These are phyloP conservation scores for Lepidurus arcticus DNA, from an alignment of 1,140 invertebrate genomes.

Conservation along the genomic window DNA sequence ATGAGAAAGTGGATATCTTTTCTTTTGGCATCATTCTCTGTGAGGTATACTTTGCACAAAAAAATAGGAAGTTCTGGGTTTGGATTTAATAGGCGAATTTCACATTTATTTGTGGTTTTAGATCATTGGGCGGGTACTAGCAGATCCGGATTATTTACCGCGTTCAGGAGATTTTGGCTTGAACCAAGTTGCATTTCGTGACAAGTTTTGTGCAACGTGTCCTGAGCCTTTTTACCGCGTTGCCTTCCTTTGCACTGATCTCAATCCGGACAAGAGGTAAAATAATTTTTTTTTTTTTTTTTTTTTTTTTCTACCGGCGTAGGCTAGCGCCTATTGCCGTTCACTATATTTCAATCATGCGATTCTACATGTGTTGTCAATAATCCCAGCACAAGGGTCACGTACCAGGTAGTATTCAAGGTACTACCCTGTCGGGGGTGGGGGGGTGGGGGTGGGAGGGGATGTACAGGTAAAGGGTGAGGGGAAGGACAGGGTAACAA, in stretches of 20 bases:
- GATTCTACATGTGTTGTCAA: too few relatives aligned
- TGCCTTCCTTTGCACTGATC: slow-evolving; percentile 79
- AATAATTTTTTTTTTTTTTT: too few relatives aligned
- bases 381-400: too few relatives aligned
- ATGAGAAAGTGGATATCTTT: slow-evolving; percentile 95
- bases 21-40: slow-evolving; percentile 94
- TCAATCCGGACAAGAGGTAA: slow-evolving; percentile 76
- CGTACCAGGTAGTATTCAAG: too few relatives aligned
- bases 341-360: too few relatives aligned
- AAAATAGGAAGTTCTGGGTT: background rate
- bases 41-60: slow-evolving; percentile 56
- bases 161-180: slow-evolving; percentile 84
- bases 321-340: too few relatives aligned
- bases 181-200: slow-evolving; percentile 76
- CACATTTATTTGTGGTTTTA: slow-evolving; percentile 43
- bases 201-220: slow-evolving; percentile 80
- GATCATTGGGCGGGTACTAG: slow-evolving; percentile 87
- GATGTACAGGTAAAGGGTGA: too few relatives aligned
- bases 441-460: too few relatives aligned
- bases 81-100: background rate
- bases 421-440: too few relatives aligned
- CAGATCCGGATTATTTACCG: slow-evolving; percentile 86
- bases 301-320: too few relatives aligned
- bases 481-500: too few relatives aligned
- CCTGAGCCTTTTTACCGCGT: slow-evolving; percentile 81